Base-by-base conservation (phyloP, 92 coral and sea anemone genomes). In the Zoanthus sociatus region DNA sequence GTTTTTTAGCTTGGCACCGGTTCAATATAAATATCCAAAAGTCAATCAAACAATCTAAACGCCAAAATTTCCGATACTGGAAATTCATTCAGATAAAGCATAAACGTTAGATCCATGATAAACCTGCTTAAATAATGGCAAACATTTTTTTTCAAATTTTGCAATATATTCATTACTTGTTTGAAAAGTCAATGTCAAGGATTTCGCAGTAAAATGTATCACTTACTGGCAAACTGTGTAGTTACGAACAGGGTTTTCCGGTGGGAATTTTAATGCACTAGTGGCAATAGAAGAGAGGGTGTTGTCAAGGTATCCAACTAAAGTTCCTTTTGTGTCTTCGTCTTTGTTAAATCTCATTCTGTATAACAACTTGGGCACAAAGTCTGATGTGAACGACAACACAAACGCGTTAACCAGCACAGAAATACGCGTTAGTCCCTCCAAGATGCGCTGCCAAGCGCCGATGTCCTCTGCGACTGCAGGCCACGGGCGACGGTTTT, bases 391-490 rank as follows among this genome's bases (percentile, higher is more conserved):
- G 73, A 95, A 93, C 45, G 94, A 90, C 79, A 95, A 69, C 54
- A 95, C 95, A 17, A 95, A 88, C 0, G 94, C 98, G 78, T 95
- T 95, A 37, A 95, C 88, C 7, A 95, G 84, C 20, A 95, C 94
- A 3, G 98, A 93, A 11, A 91, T 46, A 14, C 88, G 89, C 9
- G 98, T 91, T 15, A 95, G 93, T 7, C 67, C 78, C 55, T 90
- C 93, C 30, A 95, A 56, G 26, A 95, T 93, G 15, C 73, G 79
- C 71, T 90, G 91, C 98, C 98, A 95, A 45, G 95, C 98, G 21
- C 98, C 98, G 20, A 91, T 95, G 73, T 97, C 99, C 73, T 95
- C 99, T 1, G 98, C 99, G 46, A 94, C 90, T 53, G 84, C 90
- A 6, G 95, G 92, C 71, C 94, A 93, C 14, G 98, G 98, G 8